These are phyloP conservation scores for Nephrotoma guestfalica DNA, from an alignment of 2,888 invertebrate species.

Conservation along the genomic window DNA sequence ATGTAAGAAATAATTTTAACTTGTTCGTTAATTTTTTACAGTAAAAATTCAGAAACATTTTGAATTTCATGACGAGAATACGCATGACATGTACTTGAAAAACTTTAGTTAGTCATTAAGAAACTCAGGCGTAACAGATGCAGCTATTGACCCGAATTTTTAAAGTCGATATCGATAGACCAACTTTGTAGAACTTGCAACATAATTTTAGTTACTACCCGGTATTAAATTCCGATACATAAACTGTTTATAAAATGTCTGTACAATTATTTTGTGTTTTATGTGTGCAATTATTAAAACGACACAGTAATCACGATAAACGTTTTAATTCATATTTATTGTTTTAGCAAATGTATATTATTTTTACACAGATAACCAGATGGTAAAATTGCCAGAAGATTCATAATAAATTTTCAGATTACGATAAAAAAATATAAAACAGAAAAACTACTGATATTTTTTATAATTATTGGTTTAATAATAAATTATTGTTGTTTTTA, in stretches of 20 bases:
- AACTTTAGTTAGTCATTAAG: too few relatives aligned
- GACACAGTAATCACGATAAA: background rate
- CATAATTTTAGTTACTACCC: too few relatives aligned
- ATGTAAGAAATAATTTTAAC: too few relatives aligned
- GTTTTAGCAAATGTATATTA: background rate
- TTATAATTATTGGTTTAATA: background rate
- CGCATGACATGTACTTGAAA: too few relatives aligned
- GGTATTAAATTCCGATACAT: too few relatives aligned
- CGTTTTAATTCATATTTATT: background rate
- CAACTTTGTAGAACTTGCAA: too few relatives aligned
- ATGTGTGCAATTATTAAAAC: background rate
- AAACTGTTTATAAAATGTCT: background rate
- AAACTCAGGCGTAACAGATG: too few relatives aligned
- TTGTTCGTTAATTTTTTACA: too few relatives aligned
- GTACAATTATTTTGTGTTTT: background rate
- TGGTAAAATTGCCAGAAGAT: background rate
- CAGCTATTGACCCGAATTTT: too few relatives aligned
- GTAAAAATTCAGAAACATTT: too few relatives aligned
- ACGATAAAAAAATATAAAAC: background rate
- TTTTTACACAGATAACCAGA: background rate
- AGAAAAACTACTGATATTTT: background rate
- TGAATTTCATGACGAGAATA: too few relatives aligned
- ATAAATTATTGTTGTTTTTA: background rate
- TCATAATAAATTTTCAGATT: background rate
- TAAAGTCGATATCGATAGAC: too few relatives aligned